Conservation (phyloP, 2,113 vertebrate species). For the Vulpes vulpes region DNA sequence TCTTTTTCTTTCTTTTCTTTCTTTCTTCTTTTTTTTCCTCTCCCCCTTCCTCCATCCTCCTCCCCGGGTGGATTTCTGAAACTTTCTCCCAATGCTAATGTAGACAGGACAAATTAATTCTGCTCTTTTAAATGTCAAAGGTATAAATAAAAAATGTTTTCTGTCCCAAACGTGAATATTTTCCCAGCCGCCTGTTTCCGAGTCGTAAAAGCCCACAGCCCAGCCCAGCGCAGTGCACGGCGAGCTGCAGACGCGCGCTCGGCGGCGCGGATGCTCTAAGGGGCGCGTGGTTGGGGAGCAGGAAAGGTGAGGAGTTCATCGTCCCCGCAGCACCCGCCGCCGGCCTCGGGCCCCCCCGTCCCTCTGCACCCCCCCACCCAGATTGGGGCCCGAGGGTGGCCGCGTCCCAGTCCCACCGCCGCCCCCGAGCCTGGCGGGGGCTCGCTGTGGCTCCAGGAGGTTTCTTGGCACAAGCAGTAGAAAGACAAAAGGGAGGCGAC, state of each 20-base stretch:
- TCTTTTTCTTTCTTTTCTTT: not conserved
- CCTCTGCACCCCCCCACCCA: too few relatives aligned
- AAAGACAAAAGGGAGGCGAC: too few relatives aligned
- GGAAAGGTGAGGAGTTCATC: conserved; percentile 77
- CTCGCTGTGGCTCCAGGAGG: too few relatives aligned
- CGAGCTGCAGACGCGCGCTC: not conserved
- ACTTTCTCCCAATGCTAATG: conserved; percentile 88
- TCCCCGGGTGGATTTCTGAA: conserved; percentile 85
- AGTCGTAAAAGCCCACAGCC: conserved; percentile 78
- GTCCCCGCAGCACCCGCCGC: not conserved
- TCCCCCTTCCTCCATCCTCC: not conserved
- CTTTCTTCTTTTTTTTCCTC: conserved; percentile 53
- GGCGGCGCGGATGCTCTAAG: not conserved
- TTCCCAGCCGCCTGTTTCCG: conserved; percentile 84
- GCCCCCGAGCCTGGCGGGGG: too few relatives aligned
- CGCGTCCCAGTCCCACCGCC: too few relatives aligned
- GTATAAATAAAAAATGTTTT: conserved; percentile 88
- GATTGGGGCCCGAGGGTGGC: too few relatives aligned
- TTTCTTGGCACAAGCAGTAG: too few relatives aligned
- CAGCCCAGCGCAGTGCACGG: conserved; percentile 81
- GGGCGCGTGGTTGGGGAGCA: conserved; percentile 40
- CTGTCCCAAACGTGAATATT: conserved; percentile 87
- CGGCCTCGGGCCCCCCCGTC: too few relatives aligned
- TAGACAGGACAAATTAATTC: conserved; percentile 89
- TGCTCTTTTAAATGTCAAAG: conserved; percentile 90